Evolutionary conservation across 1,140 invertebrate genomes (phyloP), one percentile per base, ranked within the genome.

Genomic region (Solenopsis fugax): DNA sequence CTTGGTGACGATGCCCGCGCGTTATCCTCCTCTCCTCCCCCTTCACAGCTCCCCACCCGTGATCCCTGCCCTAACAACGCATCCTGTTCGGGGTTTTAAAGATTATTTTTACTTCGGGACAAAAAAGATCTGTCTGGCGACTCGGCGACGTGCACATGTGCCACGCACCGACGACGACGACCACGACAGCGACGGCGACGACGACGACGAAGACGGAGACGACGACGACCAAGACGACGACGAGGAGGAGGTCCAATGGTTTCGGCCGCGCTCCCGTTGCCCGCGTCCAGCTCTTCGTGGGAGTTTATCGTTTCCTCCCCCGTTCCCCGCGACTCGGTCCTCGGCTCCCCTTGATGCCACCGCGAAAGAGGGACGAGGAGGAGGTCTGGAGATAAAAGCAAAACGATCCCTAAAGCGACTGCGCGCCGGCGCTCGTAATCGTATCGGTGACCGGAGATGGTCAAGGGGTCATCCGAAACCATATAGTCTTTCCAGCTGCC

Each of bases 71-170:
- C 89, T 90, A 91, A 89, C 93, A 89, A 92, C 88, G 93, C 93
- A 95, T 95, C 94, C 94, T 95, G 95, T 95, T 95, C 92, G 94
- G 93, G 95, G 93, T 94, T 95, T 95, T 95, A 95, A 95, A 95
- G 94, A 95, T 95, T 95, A 95, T 95, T 95, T 95, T 95, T 95
- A 95, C 94, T 91, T 92, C 91, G 92, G 92, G 92, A 93, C 94
- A 95, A 95, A 95, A 95, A 95, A 95, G 92, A 94, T 94, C 94
- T 95, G 94, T 94, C 94, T 94, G 94, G 94, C 93, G 94, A 94
- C 93, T 94, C 91, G 85, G 88, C 86, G 91, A 91, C 93, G 91
- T 85, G 92, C 93, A 93, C 94, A 94, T 92, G 92, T 94, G 94
- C 85, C 90, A 90, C 88, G 90, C 90, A 89, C 86, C 90, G 87